Percentiles rank a stretch among this genome's conserved stretches.
These are phyloP conservation scores for Camelus dromedarius DNA, from an alignment of 2,113 vertebrate species.

Conservation along the genomic window DNA sequence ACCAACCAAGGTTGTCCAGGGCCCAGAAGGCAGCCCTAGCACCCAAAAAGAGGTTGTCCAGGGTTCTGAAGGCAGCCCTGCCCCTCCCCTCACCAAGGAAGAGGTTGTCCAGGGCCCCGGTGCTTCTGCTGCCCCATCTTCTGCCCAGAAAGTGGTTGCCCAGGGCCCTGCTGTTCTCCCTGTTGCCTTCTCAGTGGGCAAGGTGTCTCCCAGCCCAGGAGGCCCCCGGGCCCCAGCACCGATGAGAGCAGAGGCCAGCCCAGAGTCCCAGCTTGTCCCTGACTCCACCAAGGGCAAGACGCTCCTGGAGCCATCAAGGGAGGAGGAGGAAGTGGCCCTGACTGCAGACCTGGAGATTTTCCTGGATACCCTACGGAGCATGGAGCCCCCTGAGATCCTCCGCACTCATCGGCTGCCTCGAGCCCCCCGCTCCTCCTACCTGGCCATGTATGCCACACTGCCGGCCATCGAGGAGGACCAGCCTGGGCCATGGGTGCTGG, in stretches of 20 bases:
- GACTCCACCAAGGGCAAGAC: not conserved
- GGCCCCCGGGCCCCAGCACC: rapidly evolving
- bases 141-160: not conserved
- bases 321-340: conserved; percentile 83
- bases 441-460: conserved; percentile 82
- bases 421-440: conserved; percentile 74
- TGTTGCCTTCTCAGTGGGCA: not conserved
- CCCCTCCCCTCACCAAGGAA: not conserved
- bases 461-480: conserved; percentile 92
- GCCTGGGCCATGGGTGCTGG: conserved; percentile 49
- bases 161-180: not conserved
- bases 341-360: conserved; percentile 91
- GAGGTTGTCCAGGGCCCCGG: not conserved
- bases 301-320: rapidly evolving
- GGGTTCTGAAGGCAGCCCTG: not conserved
- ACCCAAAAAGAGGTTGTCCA: not conserved
- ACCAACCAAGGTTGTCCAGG: not conserved
- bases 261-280: not conserved
- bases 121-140: not conserved
- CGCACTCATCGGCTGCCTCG: conserved; percentile 83
- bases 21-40: not conserved
- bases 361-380: conserved; percentile 93
- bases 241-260: not conserved
- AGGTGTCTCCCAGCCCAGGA: not conserved
- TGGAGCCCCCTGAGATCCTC: conserved; percentile 90